phyloP scores from a whole-genome alignment of 2,888 invertebrate species.

The Apodemia mormo region DNA sequence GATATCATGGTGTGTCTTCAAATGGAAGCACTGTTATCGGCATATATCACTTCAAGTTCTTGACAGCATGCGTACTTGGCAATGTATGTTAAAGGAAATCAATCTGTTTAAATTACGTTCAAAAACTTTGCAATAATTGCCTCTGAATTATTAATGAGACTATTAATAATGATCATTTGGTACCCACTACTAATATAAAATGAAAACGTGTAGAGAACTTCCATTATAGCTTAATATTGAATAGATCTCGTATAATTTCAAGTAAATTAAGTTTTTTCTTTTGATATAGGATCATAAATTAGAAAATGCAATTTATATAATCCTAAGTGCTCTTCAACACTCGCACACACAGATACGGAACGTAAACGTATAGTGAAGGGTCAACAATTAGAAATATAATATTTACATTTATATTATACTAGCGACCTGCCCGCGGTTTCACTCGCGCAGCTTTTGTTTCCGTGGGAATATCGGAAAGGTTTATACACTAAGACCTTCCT shows the following conservation, averaged over 20 bases:
- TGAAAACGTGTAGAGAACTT: conserved; percentile 54
- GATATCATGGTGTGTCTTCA: no score
- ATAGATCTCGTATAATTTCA: conserved; percentile 37
- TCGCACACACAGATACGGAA: not conserved
- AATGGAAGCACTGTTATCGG: no score
- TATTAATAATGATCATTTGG: conserved; percentile 56
- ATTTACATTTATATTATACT: no score
- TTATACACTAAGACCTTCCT: no score
- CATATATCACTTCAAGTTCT: no score
- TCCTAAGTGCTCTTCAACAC: not conserved
- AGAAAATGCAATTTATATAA: not conserved
- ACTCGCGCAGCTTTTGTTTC: no score
- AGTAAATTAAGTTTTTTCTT: conserved; percentile 23
- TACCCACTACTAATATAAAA: conserved; percentile 40
- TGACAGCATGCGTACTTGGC: no score
- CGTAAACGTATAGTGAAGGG: no score
- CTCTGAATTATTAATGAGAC: conserved; percentile 62
- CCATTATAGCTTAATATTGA: conserved; percentile 57
- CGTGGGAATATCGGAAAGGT: no score
- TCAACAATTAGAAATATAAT: no score
- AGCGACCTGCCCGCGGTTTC: no score
- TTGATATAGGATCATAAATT: conserved; percentile 2
- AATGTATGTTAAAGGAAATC: no score
- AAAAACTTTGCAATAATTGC: conserved; percentile 48
- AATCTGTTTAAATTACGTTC: conserved; percentile 16